A percentile compares a stretch with the other conserved stretches of the same genome.
Evolutionary conservation across 2,888 invertebrate genomes (phyloP).

Genomic region (Pristionchus fissidentatus): DNA sequence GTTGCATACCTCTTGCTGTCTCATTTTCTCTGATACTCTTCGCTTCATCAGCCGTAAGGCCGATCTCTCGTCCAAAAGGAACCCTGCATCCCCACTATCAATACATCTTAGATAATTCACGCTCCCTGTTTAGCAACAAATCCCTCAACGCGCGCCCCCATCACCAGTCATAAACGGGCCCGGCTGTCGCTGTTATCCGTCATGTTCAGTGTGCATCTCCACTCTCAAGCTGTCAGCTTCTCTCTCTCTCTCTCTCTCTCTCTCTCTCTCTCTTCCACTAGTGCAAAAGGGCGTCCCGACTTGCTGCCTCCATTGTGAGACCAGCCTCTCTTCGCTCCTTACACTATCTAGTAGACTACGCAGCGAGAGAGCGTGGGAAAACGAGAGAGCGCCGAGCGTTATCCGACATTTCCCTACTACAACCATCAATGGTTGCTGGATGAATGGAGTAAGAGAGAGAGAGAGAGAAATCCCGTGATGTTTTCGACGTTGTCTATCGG

Average conservation of each 20-base stretch:
- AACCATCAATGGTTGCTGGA: conserved; percentile 1
- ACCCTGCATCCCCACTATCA: no score
- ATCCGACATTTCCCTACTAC: neutral
- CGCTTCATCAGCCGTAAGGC: neutral
- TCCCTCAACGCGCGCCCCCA: conserved; percentile 17
- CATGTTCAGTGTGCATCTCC: conserved; percentile 19
- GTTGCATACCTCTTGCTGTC: neutral
- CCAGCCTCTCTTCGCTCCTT: neutral
- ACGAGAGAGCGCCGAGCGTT: neutral
- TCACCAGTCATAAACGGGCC: neutral
- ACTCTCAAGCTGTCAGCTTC: conserved; percentile 18
- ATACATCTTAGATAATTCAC: no score
- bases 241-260: conserved; percentile 22
- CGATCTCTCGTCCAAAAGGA: no score
- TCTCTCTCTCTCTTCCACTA: neutral
- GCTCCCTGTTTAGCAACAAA: no score
- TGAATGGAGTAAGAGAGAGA: neutral
- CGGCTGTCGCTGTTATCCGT: neutral
- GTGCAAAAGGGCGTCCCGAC: neutral
- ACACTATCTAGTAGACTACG: no score
- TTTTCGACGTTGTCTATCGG: no score
- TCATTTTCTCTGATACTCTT: neutral
- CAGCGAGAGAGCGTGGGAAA: neutral
- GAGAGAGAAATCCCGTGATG: no score
- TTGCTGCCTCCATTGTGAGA: neutral